phyloP scores from a whole-genome alignment of 2,888 invertebrate species.

The Hyposoter didymator region DNA sequence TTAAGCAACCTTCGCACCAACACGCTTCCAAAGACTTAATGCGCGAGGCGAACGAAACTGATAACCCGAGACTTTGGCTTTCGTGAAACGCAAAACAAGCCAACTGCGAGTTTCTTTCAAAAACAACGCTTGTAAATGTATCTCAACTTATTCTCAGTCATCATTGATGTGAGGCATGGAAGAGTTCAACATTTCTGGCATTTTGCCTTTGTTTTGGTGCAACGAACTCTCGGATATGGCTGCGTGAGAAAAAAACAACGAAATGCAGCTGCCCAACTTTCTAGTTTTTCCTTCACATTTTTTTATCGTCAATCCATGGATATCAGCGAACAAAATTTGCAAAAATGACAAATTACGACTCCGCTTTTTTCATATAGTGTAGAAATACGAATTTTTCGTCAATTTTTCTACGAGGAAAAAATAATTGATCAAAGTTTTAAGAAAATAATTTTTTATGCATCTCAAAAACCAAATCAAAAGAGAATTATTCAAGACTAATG shows the following conservation, averaged over 20 bases:
- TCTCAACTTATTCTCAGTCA: background rate
- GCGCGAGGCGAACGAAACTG: slow-evolving; percentile 13
- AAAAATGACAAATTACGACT: background rate
- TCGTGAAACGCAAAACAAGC: slow-evolving; percentile 17
- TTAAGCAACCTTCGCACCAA: background rate
- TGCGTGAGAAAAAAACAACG: background rate
- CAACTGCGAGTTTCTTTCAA: background rate
- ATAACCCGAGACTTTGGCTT: slow-evolving; percentile 33
- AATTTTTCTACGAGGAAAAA: too few relatives aligned
- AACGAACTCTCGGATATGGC: background rate
- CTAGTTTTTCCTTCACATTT: background rate
- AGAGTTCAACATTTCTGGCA: background rate
- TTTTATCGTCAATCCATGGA: background rate
- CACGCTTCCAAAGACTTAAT: background rate
- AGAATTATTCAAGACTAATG: too few relatives aligned
- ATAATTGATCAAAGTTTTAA: too few relatives aligned
- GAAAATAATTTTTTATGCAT: too few relatives aligned
- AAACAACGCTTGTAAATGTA: background rate
- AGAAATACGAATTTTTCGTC: too few relatives aligned
- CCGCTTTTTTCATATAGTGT: background rate
- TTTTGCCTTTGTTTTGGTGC: background rate
- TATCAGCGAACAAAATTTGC: background rate
- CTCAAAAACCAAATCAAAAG: too few relatives aligned
- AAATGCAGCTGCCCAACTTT: background rate
- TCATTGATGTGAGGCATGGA: background rate